Evolutionary conservation across 1,140 invertebrate species (phyloP).

Genomic region (Thereuonema tuberculata): DNA sequence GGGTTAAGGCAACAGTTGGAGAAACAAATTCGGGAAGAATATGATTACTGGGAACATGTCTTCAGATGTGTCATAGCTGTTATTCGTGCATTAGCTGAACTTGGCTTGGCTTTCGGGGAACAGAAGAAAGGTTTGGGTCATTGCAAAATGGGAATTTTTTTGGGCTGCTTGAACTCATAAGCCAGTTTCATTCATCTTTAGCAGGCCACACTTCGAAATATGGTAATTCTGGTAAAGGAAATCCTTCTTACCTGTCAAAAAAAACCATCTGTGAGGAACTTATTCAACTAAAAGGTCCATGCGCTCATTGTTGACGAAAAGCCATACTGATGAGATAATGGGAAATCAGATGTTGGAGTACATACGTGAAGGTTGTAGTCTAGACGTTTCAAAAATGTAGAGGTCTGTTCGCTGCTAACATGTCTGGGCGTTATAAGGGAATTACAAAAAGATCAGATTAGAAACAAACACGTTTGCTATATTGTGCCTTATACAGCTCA

Average conservation of each 20-base stretch:
- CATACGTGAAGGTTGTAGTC: too few species aligned
- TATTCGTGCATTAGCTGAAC: conserved; percentile 17
- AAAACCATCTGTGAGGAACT: too few species aligned
- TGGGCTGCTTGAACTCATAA: conserved; percentile 18
- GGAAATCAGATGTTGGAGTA: too few species aligned
- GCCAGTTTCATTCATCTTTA: conserved; percentile 19
- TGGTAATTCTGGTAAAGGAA: conserved; percentile 6
- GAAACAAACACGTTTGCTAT: conserved; percentile 5
- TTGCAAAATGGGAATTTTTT: conserved; percentile 19
- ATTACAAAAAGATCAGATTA: background rate
- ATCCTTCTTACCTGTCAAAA: background rate
- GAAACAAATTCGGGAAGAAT: conserved; percentile 15
- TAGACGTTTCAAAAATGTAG: too few species aligned
- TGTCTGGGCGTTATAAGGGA: background rate
- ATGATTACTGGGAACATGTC: conserved; percentile 14
- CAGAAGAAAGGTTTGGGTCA: conserved; percentile 19
- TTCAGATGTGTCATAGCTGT: conserved; percentile 14
- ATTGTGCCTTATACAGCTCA: conserved; percentile 12
- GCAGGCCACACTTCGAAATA: conserved; percentile 16
- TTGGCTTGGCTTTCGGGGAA: conserved; percentile 18
- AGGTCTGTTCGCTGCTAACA: too few species aligned
- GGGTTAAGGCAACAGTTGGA: conserved; percentile 14
- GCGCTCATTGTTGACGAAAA: background rate
- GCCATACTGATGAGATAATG: too few species aligned
- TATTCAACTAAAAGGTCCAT: background rate